phyloP scores from a whole-genome alignment of 2,113 vertebrate species.

The Phrynosoma blainvillii region DNA sequence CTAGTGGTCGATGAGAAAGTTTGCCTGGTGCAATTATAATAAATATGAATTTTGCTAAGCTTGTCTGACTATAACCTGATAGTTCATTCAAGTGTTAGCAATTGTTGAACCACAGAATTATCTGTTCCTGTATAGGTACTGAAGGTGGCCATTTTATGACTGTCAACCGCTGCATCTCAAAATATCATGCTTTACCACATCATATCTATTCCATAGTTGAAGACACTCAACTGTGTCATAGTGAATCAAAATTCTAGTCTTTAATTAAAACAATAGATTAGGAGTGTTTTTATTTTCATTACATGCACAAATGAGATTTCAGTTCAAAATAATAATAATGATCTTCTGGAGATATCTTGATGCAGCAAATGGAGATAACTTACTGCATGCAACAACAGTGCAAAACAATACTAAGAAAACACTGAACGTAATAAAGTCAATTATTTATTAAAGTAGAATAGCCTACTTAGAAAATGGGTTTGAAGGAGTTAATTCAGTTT shows the following conservation, averaged over 20 bases:
- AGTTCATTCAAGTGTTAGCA: neutral
- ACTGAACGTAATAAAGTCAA: constrained; percentile 35
- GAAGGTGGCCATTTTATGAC: neutral
- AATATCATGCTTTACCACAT: neutral
- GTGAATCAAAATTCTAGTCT: neutral
- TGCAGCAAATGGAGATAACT: neutral
- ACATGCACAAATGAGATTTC: neutral
- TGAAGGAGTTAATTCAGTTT: constrained; percentile 46
- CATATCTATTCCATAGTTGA: neutral
- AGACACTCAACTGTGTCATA: neutral
- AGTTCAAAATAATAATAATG: constrained; percentile 18
- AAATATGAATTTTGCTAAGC: neutral
- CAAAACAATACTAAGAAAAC: constrained; percentile 58
- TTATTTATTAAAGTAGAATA: constrained; percentile 66
- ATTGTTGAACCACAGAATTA: neutral
- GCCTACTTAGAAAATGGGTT: constrained; percentile 61
- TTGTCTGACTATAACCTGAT: neutral
- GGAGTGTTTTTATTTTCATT: constrained; percentile 7
- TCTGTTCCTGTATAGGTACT: neutral
- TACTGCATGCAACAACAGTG: constrained; percentile 56
- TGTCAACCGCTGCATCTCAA: neutral
- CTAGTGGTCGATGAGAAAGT: neutral
- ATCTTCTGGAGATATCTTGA: neutral
- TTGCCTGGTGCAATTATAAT: neutral
- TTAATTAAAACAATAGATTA: neutral